A percentile compares a stretch with the other conserved stretches of the same genome.
These are phyloP conservation scores for Rhizomys pruinosus DNA, from an alignment of 2,113 vertebrate species.

Conservation along the genomic window DNA sequence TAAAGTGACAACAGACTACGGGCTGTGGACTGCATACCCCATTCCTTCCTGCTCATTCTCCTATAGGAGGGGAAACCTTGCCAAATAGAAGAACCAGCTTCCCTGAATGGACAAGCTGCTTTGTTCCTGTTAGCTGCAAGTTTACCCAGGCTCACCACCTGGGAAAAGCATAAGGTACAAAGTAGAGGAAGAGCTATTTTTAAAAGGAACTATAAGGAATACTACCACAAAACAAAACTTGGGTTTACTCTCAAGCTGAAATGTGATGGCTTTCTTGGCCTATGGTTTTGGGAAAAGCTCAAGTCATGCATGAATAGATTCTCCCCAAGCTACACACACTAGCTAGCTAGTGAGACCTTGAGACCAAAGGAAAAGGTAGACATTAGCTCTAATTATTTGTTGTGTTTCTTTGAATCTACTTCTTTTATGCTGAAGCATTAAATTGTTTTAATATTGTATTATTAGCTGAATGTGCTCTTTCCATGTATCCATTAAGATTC, in stretches of 20 bases:
- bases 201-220: conserved; percentile 55
- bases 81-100: not conserved
- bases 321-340: not conserved
- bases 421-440: conserved; percentile 42
- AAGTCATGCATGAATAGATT: not conserved
- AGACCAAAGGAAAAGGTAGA: not conserved
- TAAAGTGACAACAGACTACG: not conserved
- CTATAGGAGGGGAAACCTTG: not conserved
- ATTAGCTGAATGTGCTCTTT: conserved; percentile 22
- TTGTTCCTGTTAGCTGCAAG: not conserved
- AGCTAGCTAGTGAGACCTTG: not conserved
- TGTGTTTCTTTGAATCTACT: conserved; percentile 8
- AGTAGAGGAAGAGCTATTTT: conserved; percentile 63
- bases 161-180: conserved; percentile 64
- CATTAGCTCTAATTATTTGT: not conserved
- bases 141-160: not conserved
- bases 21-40: too few species aligned
- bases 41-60: not conserved
- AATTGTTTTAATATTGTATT: conserved; percentile 8
- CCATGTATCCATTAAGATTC: conserved; percentile 19
- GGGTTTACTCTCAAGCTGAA: conserved; percentile 16
- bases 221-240: conserved; percentile 54
- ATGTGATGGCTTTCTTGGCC: not conserved
- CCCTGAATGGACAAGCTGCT: not conserved
- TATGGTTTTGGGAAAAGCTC: not conserved